phyloP scores from a whole-genome alignment of 2,113 vertebrate species.

The Pandion haliaetus region DNA sequence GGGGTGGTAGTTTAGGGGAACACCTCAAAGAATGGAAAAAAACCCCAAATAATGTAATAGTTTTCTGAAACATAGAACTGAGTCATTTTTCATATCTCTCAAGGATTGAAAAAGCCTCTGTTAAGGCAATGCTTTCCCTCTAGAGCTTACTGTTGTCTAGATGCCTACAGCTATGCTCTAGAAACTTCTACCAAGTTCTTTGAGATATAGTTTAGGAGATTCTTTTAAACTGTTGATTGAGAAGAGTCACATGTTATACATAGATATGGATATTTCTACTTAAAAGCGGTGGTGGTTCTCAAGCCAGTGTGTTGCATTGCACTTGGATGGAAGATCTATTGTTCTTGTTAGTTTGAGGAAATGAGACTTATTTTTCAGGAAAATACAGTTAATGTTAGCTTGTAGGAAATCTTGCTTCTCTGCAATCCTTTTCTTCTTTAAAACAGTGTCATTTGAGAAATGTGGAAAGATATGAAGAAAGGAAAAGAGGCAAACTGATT shows the following conservation, averaged over 20 bases:
- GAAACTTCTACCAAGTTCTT: not conserved
- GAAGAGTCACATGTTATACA: not conserved
- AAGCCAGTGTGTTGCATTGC: accelerated
- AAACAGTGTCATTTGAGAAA: not conserved
- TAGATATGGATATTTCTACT: not conserved
- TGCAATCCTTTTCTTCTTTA: not conserved
- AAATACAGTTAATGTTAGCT: not conserved
- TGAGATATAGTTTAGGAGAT: not conserved
- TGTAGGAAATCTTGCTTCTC: not conserved
- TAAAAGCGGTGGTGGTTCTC: not conserved
- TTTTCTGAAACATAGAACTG: not conserved
- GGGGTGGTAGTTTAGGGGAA: not conserved
- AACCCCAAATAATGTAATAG: not conserved
- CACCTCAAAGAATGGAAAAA: not conserved
- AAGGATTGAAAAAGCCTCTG: not conserved
- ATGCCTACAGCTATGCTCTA: not conserved
- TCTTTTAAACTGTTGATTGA: not conserved
- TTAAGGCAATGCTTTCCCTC: not conserved
- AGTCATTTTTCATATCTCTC: not conserved
- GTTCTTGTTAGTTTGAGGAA: not conserved
- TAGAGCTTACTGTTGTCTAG: not conserved
- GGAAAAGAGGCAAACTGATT: not conserved
- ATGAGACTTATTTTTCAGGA: not conserved
- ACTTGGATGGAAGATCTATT: not conserved
- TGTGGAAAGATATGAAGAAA: not conserved